Conservation (phyloP, 1,140 invertebrate species). For the Megalopta genalis region DNA sequence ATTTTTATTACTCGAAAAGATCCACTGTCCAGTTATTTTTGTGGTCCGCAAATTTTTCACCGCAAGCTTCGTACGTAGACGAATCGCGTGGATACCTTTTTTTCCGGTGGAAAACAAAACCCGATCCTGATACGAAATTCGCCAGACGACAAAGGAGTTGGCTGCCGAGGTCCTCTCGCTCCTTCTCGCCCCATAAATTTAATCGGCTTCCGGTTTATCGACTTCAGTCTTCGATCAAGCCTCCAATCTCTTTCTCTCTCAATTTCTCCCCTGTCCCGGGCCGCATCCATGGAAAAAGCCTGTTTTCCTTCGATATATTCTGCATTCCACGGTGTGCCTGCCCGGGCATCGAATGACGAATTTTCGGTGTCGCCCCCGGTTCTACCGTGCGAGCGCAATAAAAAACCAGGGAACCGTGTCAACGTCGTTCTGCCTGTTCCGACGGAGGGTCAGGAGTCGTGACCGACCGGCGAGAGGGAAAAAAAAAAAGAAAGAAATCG, state of each 20-base stretch:
- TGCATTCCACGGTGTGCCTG: neutral
- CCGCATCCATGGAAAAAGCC: neutral
- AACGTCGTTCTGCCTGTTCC: too few relatives aligned
- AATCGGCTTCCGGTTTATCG: conserved; percentile 77
- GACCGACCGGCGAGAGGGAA: too few relatives aligned
- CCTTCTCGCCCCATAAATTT: conserved; percentile 71
- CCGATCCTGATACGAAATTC: conserved; percentile 14
- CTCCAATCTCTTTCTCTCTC: conserved; percentile 48
- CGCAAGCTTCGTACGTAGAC: too few relatives aligned
- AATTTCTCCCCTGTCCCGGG: conserved; percentile 11
- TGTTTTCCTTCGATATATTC: conserved; percentile 5
- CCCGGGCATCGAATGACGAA: neutral
- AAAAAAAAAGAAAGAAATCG: too few relatives aligned
- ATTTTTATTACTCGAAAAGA: too few relatives aligned
- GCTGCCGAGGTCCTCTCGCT: conserved; percentile 74
- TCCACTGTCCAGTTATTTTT: too few relatives aligned
- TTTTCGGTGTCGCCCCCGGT: neutral
- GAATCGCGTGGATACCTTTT: too few relatives aligned
- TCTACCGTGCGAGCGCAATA: too few relatives aligned
- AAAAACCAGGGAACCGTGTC: too few relatives aligned
- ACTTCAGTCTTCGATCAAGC: conserved; percentile 67
- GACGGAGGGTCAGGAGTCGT: too few relatives aligned
- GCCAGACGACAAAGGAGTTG: conserved; percentile 4
- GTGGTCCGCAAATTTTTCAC: too few relatives aligned
- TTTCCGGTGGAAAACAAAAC: neutral